Evolutionary conservation across 2,888 invertebrate genomes (phyloP).

Genomic region (Oligia strigilis): DNA sequence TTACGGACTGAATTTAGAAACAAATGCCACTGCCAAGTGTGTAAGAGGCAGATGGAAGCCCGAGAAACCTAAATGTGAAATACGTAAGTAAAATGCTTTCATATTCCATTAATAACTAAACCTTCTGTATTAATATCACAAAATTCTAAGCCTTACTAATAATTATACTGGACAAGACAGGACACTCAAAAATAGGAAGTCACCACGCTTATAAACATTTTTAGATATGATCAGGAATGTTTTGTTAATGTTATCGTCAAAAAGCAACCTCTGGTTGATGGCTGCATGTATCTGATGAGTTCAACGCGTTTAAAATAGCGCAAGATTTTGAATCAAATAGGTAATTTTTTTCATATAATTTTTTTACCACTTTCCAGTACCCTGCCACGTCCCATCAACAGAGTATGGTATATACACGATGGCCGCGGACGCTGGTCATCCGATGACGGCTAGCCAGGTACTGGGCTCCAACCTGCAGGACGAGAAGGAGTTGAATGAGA

Average conservation of each 20-base stretch:
- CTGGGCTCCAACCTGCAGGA: conserved; percentile 79
- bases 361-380: conserved; percentile 84
- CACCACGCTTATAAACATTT: too few species aligned
- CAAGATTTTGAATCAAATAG: neutral
- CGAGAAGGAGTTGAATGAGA: conserved; percentile 90
- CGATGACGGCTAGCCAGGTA: conserved; percentile 74
- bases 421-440: conserved; percentile 81
- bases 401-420: conserved; percentile 93
- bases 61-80: conserved; percentile 94
- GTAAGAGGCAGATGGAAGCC: conserved; percentile 96
- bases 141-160: too few species aligned
- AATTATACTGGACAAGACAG: too few species aligned
- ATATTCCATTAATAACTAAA: neutral
- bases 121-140: too few species aligned
- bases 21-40: conserved; percentile 95
- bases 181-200: too few species aligned
- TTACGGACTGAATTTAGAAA: conserved; percentile 93
- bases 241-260: neutral
- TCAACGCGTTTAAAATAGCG: neutral
- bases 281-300: neutral
- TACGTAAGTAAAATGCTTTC: conserved; percentile 90
- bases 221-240: too few species aligned
- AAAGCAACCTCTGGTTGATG: too few species aligned
- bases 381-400: conserved; percentile 93
- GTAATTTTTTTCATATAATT: neutral